Percentiles rank a stretch among this genome's conserved stretches.
These are phyloP conservation scores for Nannobrachium achirus DNA, from an alignment of 2,113 vertebrate species.

Conservation along the genomic window DNA sequence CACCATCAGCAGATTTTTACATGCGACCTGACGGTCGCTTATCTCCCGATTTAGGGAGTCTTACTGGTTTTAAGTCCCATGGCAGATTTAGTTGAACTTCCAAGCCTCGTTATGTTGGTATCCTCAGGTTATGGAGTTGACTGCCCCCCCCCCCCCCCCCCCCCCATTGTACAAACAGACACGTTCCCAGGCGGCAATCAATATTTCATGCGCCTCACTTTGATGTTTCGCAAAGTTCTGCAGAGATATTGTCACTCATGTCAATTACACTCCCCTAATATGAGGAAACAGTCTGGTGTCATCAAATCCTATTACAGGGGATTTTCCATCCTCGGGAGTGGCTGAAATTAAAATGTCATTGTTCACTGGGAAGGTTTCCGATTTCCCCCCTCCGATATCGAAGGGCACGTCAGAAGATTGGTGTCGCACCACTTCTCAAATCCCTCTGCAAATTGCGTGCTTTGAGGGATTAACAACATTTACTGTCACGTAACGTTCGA, in stretches of 20 bases:
- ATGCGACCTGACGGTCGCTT: too few relatives aligned
- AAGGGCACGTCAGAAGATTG: conserved; percentile 67
- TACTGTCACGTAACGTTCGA: conserved; percentile 65
- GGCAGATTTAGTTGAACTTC: conserved; percentile 20
- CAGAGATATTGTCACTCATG: conserved; percentile 71
- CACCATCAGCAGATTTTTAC: too few relatives aligned
- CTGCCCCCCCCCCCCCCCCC: conserved; percentile 11
- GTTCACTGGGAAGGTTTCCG: conserved; percentile 62
- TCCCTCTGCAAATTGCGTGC: conserved; percentile 62
- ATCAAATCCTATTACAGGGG: conserved; percentile 72
- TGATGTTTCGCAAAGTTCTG: conserved; percentile 62
- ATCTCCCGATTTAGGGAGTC: too few relatives aligned
- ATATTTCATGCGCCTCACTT: conserved; percentile 73
- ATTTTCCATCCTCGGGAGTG: conserved; percentile 66
- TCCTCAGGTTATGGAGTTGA: conserved; percentile 15
- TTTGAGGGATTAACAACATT: conserved; percentile 71
- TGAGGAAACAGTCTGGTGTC: conserved; percentile 73
- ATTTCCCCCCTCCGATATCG: conserved; percentile 66
- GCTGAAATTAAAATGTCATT: conserved; percentile 76
- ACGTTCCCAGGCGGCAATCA: conserved; percentile 64
- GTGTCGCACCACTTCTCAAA: conserved; percentile 61
- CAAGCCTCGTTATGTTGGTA: conserved; percentile 32
- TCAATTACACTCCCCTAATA: conserved; percentile 68
- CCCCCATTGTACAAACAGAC: conserved; percentile 47
- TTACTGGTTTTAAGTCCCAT: neutral